A percentile compares a stretch with the other conserved stretches of the same genome.
Evolutionary conservation across 1,140 invertebrate genomes (phyloP).

Genomic region (Caligus rogercresseyi): DNA sequence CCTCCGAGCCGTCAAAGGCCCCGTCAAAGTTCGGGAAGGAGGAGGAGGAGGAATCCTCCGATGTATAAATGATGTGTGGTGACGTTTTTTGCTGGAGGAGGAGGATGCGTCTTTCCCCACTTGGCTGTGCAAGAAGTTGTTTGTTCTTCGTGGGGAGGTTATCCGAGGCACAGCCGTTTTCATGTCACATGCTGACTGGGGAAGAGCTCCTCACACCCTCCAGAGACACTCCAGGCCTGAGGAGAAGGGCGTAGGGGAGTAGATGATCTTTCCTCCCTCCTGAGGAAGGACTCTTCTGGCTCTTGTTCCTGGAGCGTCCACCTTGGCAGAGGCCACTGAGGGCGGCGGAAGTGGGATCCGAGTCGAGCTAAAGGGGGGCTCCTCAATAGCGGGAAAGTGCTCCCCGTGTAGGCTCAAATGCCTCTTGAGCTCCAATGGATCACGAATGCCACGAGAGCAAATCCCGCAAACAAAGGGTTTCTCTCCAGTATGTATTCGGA

Average conservation of each 20-base stretch:
- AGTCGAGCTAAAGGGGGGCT: slow-evolving; percentile 5
- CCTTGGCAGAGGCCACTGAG: background rate
- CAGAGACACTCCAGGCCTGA: background rate
- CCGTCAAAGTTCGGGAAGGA: background rate
- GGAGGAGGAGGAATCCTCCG: background rate
- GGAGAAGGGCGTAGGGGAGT: too few relatives aligned
- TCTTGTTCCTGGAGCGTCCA: too few relatives aligned
- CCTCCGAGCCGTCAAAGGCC: background rate
- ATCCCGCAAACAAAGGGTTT: slow-evolving; percentile 18
- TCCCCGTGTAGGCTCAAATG: slow-evolving; percentile 3
- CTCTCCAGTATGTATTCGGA: slow-evolving; percentile 20
- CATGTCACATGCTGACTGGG: slow-evolving; percentile 12
- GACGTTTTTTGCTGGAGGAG: too few relatives aligned
- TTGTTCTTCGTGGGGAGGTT: background rate
- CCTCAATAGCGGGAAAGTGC: background rate
- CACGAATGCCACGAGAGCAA: slow-evolving; percentile 15
- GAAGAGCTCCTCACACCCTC: background rate
- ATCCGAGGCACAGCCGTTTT: slow-evolving; percentile 17
- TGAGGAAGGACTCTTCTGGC: too few relatives aligned
- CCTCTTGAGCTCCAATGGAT: slow-evolving; percentile 16
- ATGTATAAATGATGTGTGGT: too few relatives aligned
- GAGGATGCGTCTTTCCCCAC: background rate
- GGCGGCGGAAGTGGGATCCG: slow-evolving; percentile 3
- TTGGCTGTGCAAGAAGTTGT: background rate
- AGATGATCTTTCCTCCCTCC: too few relatives aligned